Conservation (phyloP, 1,140 invertebrate genomes). For the Orchesella cincta region DNA sequence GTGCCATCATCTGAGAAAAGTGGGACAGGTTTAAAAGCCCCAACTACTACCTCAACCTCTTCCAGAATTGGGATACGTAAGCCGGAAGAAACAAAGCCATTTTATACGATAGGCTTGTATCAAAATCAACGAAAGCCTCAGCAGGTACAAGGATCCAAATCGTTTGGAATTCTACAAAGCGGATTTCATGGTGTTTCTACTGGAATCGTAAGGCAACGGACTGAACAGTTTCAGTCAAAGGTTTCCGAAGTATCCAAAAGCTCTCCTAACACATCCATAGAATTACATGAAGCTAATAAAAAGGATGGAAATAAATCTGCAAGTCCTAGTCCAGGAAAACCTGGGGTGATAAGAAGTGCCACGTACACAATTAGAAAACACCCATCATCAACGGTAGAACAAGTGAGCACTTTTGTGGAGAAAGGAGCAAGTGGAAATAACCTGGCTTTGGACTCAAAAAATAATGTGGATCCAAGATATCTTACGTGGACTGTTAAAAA, state of each 20-base stretch:
- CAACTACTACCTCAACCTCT: neutral
- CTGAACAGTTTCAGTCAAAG: slow-evolving; percentile 61
- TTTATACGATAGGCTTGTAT: slow-evolving; percentile 43
- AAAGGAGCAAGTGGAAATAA: neutral
- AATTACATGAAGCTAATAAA: slow-evolving; percentile 72
- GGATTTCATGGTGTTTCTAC: slow-evolving; percentile 47
- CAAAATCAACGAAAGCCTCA: slow-evolving; percentile 24
- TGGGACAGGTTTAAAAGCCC: neutral
- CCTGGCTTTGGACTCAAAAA: neutral
- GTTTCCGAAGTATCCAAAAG: slow-evolving; percentile 57
- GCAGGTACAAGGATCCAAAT: neutral
- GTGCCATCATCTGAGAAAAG: neutral
- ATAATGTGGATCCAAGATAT: neutral
- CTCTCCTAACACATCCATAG: slow-evolving; percentile 58
- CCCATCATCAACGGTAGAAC: neutral
- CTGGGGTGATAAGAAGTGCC: slow-evolving; percentile 57
- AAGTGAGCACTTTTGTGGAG: neutral
- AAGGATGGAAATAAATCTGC: neutral
- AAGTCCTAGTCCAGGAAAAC: slow-evolving; percentile 55
- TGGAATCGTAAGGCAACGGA: slow-evolving; percentile 59
- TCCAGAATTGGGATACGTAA: slow-evolving; percentile 12
- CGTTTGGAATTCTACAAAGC: slow-evolving; percentile 12
- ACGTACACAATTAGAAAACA: slow-evolving; percentile 31
- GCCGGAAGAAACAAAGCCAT: slow-evolving; percentile 41
- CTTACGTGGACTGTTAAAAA: neutral